phyloP scores from a whole-genome alignment of 2,888 invertebrate genomes.

The Sphecodes monilicornis region DNA sequence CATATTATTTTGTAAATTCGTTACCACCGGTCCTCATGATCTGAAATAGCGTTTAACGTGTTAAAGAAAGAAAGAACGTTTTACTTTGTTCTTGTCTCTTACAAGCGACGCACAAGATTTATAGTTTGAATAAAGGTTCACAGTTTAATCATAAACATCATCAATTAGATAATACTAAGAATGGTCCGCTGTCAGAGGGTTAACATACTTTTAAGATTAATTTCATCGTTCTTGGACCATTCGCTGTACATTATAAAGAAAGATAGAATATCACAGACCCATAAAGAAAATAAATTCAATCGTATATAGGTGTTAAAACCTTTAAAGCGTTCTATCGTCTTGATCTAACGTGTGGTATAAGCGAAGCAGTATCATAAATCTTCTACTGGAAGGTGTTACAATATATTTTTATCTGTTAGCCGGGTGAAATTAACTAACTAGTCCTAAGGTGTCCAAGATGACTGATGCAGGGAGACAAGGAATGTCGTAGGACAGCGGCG shows the following conservation, averaged over 20 bases:
- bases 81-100: too few relatives aligned
- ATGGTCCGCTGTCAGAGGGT: too few relatives aligned
- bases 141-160: too few relatives aligned
- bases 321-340: not conserved
- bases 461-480: conserved; percentile 66
- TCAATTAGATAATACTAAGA: too few relatives aligned
- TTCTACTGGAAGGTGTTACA: conserved; percentile 10
- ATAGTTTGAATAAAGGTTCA: too few relatives aligned
- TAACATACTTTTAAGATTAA: not conserved
- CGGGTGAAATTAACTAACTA: conserved; percentile 27
- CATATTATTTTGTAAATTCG: too few relatives aligned
- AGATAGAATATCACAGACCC: not conserved
- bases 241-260: not conserved
- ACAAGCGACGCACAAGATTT: too few relatives aligned
- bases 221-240: not conserved
- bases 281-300: not conserved
- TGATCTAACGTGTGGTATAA: not conserved
- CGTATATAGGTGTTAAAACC: not conserved
- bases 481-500: conserved; percentile 64
- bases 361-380: conserved; percentile 18
- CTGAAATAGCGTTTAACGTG: too few relatives aligned
- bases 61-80: too few relatives aligned
- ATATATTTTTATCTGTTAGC: conserved; percentile 34
- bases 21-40: too few relatives aligned
- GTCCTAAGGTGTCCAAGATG: conserved; percentile 66